Conservation (phyloP, 2,113 vertebrate genomes). For the Caloenas nicobarica region DNA sequence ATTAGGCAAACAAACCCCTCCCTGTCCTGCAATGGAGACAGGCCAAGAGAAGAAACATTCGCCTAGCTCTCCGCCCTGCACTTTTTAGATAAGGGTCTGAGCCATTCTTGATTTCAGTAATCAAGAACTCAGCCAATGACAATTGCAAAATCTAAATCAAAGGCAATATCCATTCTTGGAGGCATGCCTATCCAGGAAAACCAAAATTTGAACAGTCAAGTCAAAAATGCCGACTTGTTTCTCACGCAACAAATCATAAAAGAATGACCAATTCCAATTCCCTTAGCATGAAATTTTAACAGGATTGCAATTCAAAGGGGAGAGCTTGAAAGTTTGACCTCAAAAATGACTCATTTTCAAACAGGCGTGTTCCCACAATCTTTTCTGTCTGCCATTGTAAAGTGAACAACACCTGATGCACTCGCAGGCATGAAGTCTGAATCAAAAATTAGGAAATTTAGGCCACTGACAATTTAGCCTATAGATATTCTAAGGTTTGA, state of each 20-base stretch:
- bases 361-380: not conserved
- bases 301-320: not conserved
- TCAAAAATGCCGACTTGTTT: not conserved
- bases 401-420: not conserved
- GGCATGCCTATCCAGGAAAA: not conserved
- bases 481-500: not conserved
- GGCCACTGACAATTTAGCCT: not conserved
- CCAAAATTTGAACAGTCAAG: not conserved
- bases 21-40: conserved; percentile 23
- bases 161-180: not conserved
- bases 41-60: conserved; percentile 18
- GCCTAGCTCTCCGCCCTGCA: not conserved
- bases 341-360: not conserved
- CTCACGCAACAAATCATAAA: not conserved
- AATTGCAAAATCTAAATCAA: conserved; percentile 15
- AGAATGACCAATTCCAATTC: not conserved
- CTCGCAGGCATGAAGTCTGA: not conserved
- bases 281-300: not conserved
- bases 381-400: not conserved
- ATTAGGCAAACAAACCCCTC: conserved; percentile 29
- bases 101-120: conserved; percentile 17
- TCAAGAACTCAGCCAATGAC: not conserved
- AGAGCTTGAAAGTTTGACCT: not conserved
- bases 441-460: not conserved
- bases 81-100: conserved; percentile 24